Evolutionary conservation across 2,888 invertebrate species (phyloP), one percentile per base, ranked within the genome.

Genomic region (Furcula furcula): DNA sequence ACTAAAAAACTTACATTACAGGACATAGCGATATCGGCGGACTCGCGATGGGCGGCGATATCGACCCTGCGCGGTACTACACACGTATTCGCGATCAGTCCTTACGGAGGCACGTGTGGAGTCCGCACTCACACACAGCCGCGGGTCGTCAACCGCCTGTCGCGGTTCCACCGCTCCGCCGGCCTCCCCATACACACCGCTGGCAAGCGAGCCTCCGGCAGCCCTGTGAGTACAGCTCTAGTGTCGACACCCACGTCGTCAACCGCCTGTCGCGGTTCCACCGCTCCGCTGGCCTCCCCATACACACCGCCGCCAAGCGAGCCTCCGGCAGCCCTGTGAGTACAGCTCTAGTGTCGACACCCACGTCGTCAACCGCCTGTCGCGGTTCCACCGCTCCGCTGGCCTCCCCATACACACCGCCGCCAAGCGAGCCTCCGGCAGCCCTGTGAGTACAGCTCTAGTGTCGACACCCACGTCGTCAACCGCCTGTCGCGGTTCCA

Each of bases 51-150:
- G 99, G 94, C 97, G n/a, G 95, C 98, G 1, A 93, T 99, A 3
- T 97, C 97, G 22, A 98, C 99, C 0, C 91, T 98, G 35, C 93
- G 98, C 45, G 99, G 99, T 43, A 99, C 99, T 0, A 98, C 98
- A 16, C 99, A 99, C 81, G 94, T 99, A 48, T 99, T 98, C 86
- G 97, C 99, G 6, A 92, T 99, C 29, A 97, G 97, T 9, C 97
- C 99, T 10, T 99, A 99, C 76, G 98, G 98, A 51, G 98, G 99
- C 31, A 91, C 94, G 34, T 93, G 96, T 47, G 96, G 95, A 37
- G 94, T 97, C 34, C 92, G 99, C 49, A 99, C 99, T 1, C 99
- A 99, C 87, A 95, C 96, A n/a, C 94, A 95, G 39, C 93, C 96
- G 40, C 94, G 97, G 69, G 97, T 98, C 49, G 98, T 98, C 41